These are phyloP conservation scores for Drosophila limbata DNA, from an alignment of 2,888 invertebrate species.

Conservation along the genomic window DNA sequence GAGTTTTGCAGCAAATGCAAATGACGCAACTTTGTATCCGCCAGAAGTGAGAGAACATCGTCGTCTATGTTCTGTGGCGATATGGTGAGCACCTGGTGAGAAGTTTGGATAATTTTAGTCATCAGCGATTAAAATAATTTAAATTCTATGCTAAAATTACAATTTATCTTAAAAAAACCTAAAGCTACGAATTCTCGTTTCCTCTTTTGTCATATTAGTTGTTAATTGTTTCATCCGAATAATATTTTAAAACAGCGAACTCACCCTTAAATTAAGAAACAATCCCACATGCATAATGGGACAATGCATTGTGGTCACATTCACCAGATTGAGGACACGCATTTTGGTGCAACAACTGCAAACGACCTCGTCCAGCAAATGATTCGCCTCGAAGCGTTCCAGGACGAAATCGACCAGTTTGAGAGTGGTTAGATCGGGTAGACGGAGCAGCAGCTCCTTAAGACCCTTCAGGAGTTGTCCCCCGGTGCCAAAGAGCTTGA, in stretches of 20 bases:
- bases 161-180: no score
- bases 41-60: conserved; percentile 89
- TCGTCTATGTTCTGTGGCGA: conserved; percentile 92
- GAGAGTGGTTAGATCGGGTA: conserved; percentile 88
- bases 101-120: neutral
- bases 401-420: conserved; percentile 91
- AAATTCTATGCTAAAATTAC: no score
- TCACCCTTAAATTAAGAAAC: conserved; percentile 90
- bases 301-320: conserved; percentile 90
- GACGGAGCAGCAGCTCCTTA: conserved; percentile 89
- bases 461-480: conserved; percentile 89
- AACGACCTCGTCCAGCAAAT: conserved; percentile 90
- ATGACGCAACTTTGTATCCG: conserved; percentile 88
- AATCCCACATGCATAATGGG: conserved; percentile 91
- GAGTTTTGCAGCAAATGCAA: conserved; percentile 91
- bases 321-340: conserved; percentile 89
- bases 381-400: conserved; percentile 89
- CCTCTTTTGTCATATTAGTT: no score
- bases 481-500: conserved; percentile 91
- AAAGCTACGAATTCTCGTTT: no score
- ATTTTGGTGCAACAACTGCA: conserved; percentile 88
- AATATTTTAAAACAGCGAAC: no score
- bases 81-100: conserved; percentile 87
- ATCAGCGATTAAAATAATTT: no score
- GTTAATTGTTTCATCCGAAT: no score